Evolutionary conservation across 2,888 invertebrate species (phyloP).

Genomic region (Cheilosia vernalis): DNA sequence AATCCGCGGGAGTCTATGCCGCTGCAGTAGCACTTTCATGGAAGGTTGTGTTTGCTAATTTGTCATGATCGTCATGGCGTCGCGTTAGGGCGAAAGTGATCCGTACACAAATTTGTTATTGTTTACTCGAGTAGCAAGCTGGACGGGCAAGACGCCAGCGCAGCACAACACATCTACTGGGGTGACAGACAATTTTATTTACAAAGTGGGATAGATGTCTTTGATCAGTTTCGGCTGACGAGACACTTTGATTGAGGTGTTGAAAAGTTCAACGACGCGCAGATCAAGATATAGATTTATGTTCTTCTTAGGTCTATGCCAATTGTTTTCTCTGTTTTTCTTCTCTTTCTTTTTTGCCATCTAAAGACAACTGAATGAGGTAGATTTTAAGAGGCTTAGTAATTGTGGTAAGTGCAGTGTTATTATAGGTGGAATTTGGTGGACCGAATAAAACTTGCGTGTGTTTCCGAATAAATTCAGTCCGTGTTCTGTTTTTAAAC

Average conservation of each 20-base stretch:
- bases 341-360: neutral
- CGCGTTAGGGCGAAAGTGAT: constrained; percentile 49
- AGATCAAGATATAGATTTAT: constrained; percentile 33
- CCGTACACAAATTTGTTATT: constrained; percentile 11
- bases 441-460: neutral
- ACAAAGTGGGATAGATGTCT: constrained; percentile 41
- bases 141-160: constrained; percentile 59
- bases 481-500: too few species aligned
- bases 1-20: constrained; percentile 7
- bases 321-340: neutral
- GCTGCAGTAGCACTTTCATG: constrained; percentile 10
- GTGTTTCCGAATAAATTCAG: neutral
- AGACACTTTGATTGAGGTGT: constrained; percentile 56
- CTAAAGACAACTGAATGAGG: constrained; percentile 2
- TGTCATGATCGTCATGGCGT: constrained; percentile 25
- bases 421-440: neutral
- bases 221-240: constrained; percentile 52
- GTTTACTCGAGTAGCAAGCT: constrained; percentile 22
- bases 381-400: neutral
- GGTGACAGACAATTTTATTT: constrained; percentile 53
- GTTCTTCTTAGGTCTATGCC: constrained; percentile 14
- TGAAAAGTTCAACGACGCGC: constrained; percentile 63
- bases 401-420: constrained; percentile 7
- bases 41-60: constrained; percentile 57
- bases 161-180: constrained; percentile 11